Evolutionary conservation across 2,113 vertebrate species (phyloP), one percentile per base, ranked within the genome.

Genomic region (Hippocampus comes): DNA sequence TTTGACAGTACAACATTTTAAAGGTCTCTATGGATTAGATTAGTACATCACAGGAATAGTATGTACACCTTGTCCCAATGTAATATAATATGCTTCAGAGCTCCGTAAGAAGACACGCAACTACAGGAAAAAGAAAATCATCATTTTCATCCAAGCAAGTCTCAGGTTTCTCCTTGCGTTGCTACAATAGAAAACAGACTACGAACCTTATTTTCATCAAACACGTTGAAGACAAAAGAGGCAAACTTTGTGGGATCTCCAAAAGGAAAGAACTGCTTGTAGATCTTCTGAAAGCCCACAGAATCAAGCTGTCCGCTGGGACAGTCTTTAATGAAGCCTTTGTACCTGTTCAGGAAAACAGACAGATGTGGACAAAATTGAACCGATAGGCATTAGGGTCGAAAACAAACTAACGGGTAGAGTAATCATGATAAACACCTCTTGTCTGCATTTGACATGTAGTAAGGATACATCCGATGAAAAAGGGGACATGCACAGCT

Each of bases 281-380:
- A 98, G 83, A 99, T 99, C 92, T 98, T 99, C 90, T 99, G 97
- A 84, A 99, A 99, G 79, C 96, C 96, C 0, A 95, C 93, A 0
- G 96, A 95, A 0, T 99, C 96, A 25, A 98, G 92, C 91, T 98
- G 97, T 68, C 96, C 96, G 0, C 95, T 98, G 46, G 96, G 96
- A 72, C 96, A 99, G 74, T 99, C 96, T 86, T 98, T 99, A 79
- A 98, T 98, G 82, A 98, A 98, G 84, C 97, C 96, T 87, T 98
- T 97, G 84, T 98, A 98, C 96, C 96, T 98, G 75, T 30, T 38
- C n/a, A 48, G 18, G 25, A 61, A 12, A 72, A 82, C 55, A 80
- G 5, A 68, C 34, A 74, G 17, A 73, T 5, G 57, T 10, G 72
- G 5, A 53, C 25, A 41, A 76, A 63, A 0, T 30, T 9, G 61